Evolutionary conservation across 2,797 vertebrate genomes (phyloP), one percentile per base, ranked within the genome.

Genomic region (Ataeniobius toweri): DNA sequence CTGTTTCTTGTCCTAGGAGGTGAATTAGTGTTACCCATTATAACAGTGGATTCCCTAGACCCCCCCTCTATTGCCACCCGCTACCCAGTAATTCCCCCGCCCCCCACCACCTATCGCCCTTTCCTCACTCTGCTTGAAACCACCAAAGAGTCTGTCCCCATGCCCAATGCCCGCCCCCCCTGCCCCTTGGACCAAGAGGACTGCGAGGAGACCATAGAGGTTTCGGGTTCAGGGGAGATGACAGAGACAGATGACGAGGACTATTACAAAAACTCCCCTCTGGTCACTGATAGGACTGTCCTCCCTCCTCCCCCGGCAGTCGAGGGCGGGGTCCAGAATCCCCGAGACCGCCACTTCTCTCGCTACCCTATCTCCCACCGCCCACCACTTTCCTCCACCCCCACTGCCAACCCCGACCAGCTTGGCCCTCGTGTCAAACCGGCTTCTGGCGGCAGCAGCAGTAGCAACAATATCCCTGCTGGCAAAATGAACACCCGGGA

Each of bases 11-110:
- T 96, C 93, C 94, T 96, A 98, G 97, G 97, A 97, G 97, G 97
- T 93, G 97, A 98, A 95, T 96, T 98, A 96, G 97, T 98, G 92
- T 97, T 98, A 93, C 97, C 97, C 92, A 97, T 98, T 92, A 97
- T 98, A 92, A 98, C 97, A 24, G 97, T 97, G 96, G 97, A 98
- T 93, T 97, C 97, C 92, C 86, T 98, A 96, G 97, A 98, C 85
- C 96, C 97, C 95, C 97, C 97, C 55, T 96, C 97, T 83, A 96
- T 98, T 85, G 97, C 96, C 91, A 98, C 97, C 76, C 97, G 92
- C 67, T 97, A 96, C 92, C 97, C 97, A 79, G 96, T 97, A 92
- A 94, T 97, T 78, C 97, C 97, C 95, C 93, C 96, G 4, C 96
- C 97, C 94, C 97, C 97, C 61, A 97, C 97, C 73, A 97, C 95